Percentiles rank a stretch among this genome's conserved stretches.
Evolutionary conservation across 2,113 vertebrate genomes (phyloP).

Genomic region (Atlantisia rogersi): DNA sequence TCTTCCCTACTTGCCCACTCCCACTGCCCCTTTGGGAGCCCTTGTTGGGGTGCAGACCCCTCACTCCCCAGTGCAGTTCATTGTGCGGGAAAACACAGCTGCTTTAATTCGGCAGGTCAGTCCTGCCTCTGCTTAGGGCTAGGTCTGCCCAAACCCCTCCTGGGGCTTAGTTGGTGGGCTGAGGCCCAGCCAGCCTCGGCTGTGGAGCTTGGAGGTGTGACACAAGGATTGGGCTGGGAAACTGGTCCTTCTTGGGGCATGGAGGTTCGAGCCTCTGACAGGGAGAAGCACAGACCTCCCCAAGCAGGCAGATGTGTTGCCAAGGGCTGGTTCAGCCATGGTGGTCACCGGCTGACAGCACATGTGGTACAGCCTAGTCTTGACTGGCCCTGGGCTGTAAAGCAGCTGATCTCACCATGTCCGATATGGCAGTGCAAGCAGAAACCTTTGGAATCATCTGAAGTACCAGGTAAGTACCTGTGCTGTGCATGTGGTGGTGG

Average conservation of each 20-base stretch:
- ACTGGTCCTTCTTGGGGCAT: too few species aligned
- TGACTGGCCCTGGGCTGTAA: background rate
- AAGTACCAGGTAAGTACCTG: background rate
- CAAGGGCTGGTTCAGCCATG: rapidly evolving
- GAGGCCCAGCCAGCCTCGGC: rapidly evolving
- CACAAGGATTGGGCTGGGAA: rapidly evolving
- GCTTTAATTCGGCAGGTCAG: background rate
- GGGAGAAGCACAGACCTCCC: background rate
- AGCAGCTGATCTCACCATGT: background rate
- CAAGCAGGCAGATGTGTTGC: background rate
- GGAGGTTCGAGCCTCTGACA: background rate
- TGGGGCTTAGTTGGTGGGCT: too few species aligned
- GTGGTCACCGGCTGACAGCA: rapidly evolving
- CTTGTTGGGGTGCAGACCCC: background rate
- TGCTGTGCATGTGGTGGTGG: background rate
- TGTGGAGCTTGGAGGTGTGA: rapidly evolving
- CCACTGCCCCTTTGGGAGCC: background rate
- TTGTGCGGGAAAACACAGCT: rapidly evolving
- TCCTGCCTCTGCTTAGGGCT: background rate
- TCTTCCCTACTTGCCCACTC: rapidly evolving
- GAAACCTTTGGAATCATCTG: background rate
- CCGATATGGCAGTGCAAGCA: rapidly evolving
- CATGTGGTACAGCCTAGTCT: rapidly evolving
- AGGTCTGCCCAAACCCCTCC: too few species aligned
- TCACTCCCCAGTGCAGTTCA: too few species aligned